Evolutionary conservation across 2,797 vertebrate genomes (phyloP), one percentile per base, ranked within the genome.

Genomic region (Galago senegalensis): DNA sequence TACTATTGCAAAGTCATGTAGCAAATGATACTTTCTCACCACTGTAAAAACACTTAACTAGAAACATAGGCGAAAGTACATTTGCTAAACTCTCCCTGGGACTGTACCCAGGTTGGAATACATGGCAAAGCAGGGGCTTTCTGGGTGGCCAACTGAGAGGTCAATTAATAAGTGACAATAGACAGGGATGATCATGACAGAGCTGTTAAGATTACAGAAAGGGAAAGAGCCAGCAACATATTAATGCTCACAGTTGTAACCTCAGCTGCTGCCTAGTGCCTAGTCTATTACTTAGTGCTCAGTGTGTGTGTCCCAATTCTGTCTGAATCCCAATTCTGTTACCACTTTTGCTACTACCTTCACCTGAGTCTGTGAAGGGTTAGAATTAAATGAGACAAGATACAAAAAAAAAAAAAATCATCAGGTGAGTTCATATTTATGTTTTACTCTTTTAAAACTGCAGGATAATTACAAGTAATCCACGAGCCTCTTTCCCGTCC

Each of bases 51-150:
- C 27, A 65, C 17, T 69, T 69, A 43, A 16, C 43, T 72, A 87
- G n/a, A 70, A 23, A 34, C 58, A 84, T 16, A 29, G 25, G 34
- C 49, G 21, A 29, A 85, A 87, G 75, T 34, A 25, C 14, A 60
- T 46, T 76, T 81, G n/a, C 69, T 90, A n/a, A 53, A 58, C 70
- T 92, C 61, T 86, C 18, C 49, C 5, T 91, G 76, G 79, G 81
- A 12, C 7, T 2, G 60, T 56, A 77, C 67, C 61, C 46, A 76
- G 63, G 20, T 77, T 91, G 23, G 34, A 14, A 37, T 86, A 49
- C 12, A 27, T 34, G 53, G 95, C 34, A 91, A 94, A 86, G 27
- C 70, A 95, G 43, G 53, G 46, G 60, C 80, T 93, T 53, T 77
- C 76, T 89, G 65, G 53, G 21, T 56, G 58, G 60, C 75, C 17